Percentiles rank a stretch among this genome's conserved stretches.
Evolutionary conservation across 2,888 invertebrate species (phyloP).

Genomic region (Trissonchulus sp.): DNA sequence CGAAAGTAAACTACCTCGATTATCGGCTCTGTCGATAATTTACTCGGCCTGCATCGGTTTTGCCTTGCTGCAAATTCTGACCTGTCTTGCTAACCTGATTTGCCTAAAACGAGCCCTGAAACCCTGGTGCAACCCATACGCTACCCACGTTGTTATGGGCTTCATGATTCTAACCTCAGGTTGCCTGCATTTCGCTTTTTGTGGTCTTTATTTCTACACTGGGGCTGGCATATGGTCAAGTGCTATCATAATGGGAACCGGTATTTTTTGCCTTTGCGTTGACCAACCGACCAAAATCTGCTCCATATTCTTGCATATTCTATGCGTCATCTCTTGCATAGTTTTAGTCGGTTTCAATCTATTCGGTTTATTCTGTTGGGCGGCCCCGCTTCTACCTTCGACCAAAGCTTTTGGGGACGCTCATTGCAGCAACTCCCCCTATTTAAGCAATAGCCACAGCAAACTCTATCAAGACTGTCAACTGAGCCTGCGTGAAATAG

Average conservation of each 20-base stretch:
- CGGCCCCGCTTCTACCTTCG: not conserved
- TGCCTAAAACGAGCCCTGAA: not conserved
- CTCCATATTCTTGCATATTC: not conserved
- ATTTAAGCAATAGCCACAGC: not conserved
- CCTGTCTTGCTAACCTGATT: not conserved
- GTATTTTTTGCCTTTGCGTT: not conserved
- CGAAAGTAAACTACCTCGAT: not conserved
- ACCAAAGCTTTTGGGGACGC: not conserved
- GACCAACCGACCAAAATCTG: not conserved
- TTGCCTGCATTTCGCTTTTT: not conserved
- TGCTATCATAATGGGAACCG: not conserved
- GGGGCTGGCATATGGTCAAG: not conserved
- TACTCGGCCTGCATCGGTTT: not conserved
- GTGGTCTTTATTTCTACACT: not conserved
- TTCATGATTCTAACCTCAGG: not conserved
- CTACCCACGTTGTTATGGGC: not conserved
- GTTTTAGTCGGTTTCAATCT: not conserved
- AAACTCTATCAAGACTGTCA: not conserved
- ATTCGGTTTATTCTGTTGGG: not conserved
- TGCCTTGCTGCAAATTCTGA: not conserved
- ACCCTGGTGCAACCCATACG: not conserved
- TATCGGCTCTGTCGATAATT: not conserved
- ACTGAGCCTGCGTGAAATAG: not conserved
- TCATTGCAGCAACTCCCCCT: not conserved
- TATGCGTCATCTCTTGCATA: not conserved